A percentile compares a stretch with the other conserved stretches of the same genome.
Conservation (phyloP, 1,140 invertebrate species). For the Radopholus similis region DNA sequence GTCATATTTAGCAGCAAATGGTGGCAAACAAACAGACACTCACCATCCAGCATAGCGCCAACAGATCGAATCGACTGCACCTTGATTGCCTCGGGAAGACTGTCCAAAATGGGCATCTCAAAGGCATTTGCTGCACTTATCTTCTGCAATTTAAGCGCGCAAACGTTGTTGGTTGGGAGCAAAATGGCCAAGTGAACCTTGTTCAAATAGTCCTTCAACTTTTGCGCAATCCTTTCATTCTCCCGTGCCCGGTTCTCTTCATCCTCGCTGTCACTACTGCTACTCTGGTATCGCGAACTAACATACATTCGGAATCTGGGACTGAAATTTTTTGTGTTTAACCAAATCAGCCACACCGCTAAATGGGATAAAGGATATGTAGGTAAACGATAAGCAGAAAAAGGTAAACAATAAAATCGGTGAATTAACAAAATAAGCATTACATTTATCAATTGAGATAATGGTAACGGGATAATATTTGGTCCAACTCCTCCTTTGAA, state of each 20-base stretch:
- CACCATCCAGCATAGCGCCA: not conserved
- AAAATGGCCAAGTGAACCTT: not conserved
- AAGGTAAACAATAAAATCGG: too few species aligned
- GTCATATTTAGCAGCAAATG: too few species aligned
- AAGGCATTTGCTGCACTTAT: not conserved
- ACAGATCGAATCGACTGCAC: not conserved
- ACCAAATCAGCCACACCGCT: too few species aligned
- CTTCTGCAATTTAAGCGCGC: not conserved
- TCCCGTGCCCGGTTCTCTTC: too few species aligned
- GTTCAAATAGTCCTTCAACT: not conserved
- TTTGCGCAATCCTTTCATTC: not conserved
- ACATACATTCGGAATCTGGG: too few species aligned
- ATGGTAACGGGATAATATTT: too few species aligned
- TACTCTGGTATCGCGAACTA: too few species aligned
- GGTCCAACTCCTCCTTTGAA: too few species aligned
- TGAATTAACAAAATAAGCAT: not conserved
- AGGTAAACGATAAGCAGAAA: too few species aligned
- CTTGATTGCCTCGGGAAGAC: not conserved
- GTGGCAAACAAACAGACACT: too few species aligned
- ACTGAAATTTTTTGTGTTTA: too few species aligned
- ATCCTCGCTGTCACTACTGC: not conserved
- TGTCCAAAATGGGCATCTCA: not conserved
- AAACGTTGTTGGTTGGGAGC: not conserved
- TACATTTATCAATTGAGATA: not conserved
- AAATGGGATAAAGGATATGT: too few species aligned